phyloP scores from a whole-genome alignment of 2,797 vertebrate species.

The Aotus griseimembra region DNA sequence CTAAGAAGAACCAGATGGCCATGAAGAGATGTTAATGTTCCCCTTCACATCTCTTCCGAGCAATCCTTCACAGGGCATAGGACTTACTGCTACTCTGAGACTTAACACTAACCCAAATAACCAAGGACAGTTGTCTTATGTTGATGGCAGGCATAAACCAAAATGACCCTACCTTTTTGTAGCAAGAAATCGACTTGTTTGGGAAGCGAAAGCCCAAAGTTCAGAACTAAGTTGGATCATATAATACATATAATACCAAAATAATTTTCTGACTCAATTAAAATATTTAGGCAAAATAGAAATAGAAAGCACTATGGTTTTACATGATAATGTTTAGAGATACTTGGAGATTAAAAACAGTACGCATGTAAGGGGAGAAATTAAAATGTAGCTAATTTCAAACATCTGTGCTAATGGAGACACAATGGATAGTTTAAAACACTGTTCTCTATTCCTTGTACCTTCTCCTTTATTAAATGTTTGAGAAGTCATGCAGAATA shows the following conservation, averaged over 20 bases:
- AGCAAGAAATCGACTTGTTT: neutral
- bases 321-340: neutral
- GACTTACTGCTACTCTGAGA: neutral
- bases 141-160: neutral
- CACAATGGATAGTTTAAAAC: slow-evolving; percentile 1
- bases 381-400: neutral
- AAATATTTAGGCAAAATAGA: slow-evolving; percentile 28
- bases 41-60: neutral
- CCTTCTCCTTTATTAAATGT: neutral
- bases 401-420: neutral
- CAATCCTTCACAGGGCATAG: neutral
- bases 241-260: neutral
- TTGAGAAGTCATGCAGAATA: neutral
- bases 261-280: neutral
- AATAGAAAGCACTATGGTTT: neutral
- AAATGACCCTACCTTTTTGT: neutral
- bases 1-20: slow-evolving; percentile 69
- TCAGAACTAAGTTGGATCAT: neutral
- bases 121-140: neutral
- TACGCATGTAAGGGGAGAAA: neutral
- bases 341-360: neutral
- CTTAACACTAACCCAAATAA: neutral
- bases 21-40: neutral
- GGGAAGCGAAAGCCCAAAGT: neutral
- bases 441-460: neutral